These are phyloP conservation scores for Bradypodion pumilum DNA, from an alignment of 2,797 vertebrate genomes.

Conservation along the genomic window DNA sequence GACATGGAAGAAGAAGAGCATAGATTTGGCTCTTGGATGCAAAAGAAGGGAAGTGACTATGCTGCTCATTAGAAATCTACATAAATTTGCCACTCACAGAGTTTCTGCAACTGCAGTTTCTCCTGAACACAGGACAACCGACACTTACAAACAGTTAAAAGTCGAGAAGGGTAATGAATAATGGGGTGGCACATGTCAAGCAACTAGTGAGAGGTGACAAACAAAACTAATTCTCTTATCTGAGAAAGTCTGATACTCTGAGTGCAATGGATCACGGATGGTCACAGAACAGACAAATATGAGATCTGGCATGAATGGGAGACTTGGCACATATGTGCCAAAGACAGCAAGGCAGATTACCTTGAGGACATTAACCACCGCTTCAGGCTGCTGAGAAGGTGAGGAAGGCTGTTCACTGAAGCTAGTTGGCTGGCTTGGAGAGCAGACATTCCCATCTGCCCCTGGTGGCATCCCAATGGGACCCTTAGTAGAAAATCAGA, in stretches of 20 bases:
- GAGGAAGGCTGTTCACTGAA: slow-evolving; percentile 77
- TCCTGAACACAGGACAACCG: not conserved
- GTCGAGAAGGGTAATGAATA: not conserved
- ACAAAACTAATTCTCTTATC: not conserved
- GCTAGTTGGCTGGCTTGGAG: slow-evolving; percentile 77
- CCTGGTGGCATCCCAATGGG: slow-evolving; percentile 79
- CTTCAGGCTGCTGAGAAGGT: slow-evolving; percentile 80
- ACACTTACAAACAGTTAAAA: too few relatives aligned
- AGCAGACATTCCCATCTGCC: slow-evolving; percentile 79
- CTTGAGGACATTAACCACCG: slow-evolving; percentile 83
- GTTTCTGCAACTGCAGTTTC: not conserved
- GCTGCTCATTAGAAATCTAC: not conserved
- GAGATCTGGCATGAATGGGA: slow-evolving; percentile 56
- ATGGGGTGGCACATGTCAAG: not conserved
- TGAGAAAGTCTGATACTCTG: slow-evolving; percentile 55
- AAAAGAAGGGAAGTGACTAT: not conserved
- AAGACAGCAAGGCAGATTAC: slow-evolving; percentile 68
- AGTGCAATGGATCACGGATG: slow-evolving; percentile 44
- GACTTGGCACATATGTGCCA: slow-evolving; percentile 58
- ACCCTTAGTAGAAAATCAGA: slow-evolving; percentile 80
- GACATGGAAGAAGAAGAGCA: too few relatives aligned
- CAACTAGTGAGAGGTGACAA: not conserved
- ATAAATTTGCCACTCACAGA: not conserved
- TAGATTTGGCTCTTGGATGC: not conserved
- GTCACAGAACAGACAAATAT: slow-evolving; percentile 61